Percentiles rank a stretch among this genome's conserved stretches.
Conservation (phyloP, 1,140 invertebrate genomes). For the Bradysia coprophila region DNA sequence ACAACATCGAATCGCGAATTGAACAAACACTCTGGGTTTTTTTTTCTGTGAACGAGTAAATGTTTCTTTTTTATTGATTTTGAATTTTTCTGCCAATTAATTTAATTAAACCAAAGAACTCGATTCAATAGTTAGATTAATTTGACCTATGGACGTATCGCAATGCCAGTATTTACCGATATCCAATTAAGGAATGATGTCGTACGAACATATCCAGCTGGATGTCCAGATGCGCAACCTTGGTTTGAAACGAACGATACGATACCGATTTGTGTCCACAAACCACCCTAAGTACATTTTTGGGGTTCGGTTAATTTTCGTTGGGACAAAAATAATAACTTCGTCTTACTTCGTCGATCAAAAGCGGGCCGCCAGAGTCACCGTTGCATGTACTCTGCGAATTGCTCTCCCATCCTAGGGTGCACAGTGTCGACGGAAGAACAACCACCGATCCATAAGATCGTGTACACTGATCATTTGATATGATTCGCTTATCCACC, state of each 20-base stretch:
- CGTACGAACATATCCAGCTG: neutral
- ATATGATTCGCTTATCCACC: neutral
- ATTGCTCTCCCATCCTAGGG: neutral
- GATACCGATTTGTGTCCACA: conserved; percentile 8
- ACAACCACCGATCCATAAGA: neutral
- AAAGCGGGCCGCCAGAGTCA: conserved; percentile 10
- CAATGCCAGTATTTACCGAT: neutral
- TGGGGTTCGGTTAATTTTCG: too few relatives aligned
- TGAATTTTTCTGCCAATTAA: too few relatives aligned
- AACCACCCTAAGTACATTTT: too few relatives aligned
- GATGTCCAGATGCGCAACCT: conserved; percentile 7
- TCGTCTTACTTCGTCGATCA: conserved; percentile 8
- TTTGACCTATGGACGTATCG: neutral
- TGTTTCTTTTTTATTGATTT: too few relatives aligned
- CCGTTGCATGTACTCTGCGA: conserved; percentile 1
- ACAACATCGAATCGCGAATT: too few relatives aligned
- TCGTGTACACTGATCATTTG: neutral
- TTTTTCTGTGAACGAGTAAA: too few relatives aligned
- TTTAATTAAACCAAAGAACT: too few relatives aligned
- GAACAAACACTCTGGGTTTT: too few relatives aligned
- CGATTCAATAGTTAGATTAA: too few relatives aligned
- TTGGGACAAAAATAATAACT: too few relatives aligned
- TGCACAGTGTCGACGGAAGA: neutral
- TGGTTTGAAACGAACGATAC: conserved; percentile 9
- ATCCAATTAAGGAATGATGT: neutral